Conservation (phyloP, 2,888 invertebrate genomes). For the Entomobrya multifasciata region DNA sequence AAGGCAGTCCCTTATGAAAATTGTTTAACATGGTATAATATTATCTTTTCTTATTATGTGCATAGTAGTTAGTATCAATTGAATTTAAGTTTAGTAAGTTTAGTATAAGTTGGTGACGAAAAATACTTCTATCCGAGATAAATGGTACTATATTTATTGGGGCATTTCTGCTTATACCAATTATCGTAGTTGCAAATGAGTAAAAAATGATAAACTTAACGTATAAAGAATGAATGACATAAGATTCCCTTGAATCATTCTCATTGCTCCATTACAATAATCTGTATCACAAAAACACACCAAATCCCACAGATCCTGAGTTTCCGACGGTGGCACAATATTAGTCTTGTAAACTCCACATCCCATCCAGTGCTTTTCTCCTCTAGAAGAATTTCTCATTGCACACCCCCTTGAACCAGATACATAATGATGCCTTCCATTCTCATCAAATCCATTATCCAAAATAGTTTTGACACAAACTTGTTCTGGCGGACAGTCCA, state of each 20-base stretch:
- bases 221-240: background rate
- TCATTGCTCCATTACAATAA: constrained; percentile 46
- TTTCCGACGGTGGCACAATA: constrained; percentile 24
- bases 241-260: background rate
- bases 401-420: constrained; percentile 49
- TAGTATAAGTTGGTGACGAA: background rate
- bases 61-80: too few species aligned
- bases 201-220: background rate
- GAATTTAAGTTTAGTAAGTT: too few species aligned
- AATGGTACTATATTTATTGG: background rate
- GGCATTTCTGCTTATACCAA: too few species aligned
- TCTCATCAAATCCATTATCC: constrained; percentile 44
- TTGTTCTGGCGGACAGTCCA: constrained; percentile 46
- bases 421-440: constrained; percentile 24
- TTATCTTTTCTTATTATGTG: too few species aligned
- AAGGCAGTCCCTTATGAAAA: too few species aligned
- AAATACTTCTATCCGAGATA: background rate
- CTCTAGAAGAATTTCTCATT: constrained; percentile 44
- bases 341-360: constrained; percentile 36
- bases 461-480: constrained; percentile 42
- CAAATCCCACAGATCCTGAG: constrained; percentile 3
- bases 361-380: constrained; percentile 17
- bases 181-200: background rate
- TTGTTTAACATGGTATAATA: too few species aligned
- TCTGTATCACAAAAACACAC: constrained; percentile 49